These are phyloP conservation scores for Halcyon chelicuti DNA, from an alignment of 2,797 vertebrate species.

Conservation along the genomic window DNA sequence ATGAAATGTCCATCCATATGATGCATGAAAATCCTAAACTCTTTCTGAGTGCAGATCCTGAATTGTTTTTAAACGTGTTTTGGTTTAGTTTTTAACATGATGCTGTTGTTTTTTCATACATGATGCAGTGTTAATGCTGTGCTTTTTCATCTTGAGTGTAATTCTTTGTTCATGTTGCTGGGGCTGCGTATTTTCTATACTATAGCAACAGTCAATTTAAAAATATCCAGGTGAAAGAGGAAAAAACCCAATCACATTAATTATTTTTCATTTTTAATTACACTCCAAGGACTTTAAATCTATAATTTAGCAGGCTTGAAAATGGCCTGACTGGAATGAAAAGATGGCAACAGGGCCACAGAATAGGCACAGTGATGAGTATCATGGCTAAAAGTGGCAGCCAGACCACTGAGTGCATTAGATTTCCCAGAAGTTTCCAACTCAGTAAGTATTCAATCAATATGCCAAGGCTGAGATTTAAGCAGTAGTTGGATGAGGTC, in stretches of 20 bases:
- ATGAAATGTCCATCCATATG: not conserved
- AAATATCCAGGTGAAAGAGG: not conserved
- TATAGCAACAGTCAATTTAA: not conserved
- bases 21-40: not conserved
- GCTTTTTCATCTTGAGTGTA: not conserved
- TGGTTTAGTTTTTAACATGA: not conserved
- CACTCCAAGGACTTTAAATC: not conserved
- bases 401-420: not conserved
- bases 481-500: slow-evolving; percentile 29
- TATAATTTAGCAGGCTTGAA: not conserved
- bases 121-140: not conserved
- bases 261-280: not conserved
- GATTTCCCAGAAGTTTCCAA: not conserved
- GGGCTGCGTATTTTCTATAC: not conserved
- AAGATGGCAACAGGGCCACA: not conserved
- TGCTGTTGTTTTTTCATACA: not conserved
- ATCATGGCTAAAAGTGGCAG: not conserved
- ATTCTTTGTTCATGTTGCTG: not conserved
- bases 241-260: fast-evolving
- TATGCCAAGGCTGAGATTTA: not conserved
- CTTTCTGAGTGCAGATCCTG: not conserved
- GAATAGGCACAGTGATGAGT: not conserved
- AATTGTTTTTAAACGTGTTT: not conserved
- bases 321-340: not conserved
- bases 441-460: not conserved